These are phyloP conservation scores for Zaprionus nigranus DNA, from an alignment of 1,140 invertebrate species.

Conservation along the genomic window DNA sequence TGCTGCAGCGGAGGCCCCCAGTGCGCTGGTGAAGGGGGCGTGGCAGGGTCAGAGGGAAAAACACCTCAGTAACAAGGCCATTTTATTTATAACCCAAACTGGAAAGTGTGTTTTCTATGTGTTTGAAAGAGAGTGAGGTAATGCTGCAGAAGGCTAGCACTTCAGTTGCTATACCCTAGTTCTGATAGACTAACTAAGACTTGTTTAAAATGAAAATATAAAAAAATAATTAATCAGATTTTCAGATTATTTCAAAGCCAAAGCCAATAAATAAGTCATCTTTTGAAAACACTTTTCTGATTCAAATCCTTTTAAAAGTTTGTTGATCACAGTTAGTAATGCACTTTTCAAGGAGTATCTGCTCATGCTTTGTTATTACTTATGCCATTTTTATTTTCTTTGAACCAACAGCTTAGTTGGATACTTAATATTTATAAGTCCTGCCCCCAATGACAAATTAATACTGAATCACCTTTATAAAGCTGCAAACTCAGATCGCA, in stretches of 20 bases:
- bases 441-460: slow-evolving; percentile 26
- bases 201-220: no score
- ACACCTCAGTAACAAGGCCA: slow-evolving; percentile 58
- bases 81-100: slow-evolving; percentile 64
- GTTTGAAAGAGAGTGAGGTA: background rate
- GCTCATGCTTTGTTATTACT: slow-evolving; percentile 2
- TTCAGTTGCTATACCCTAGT: background rate
- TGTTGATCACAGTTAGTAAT: no score
- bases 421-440: slow-evolving; percentile 22
- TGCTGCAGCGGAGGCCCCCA: slow-evolving; percentile 20
- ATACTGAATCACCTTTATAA: slow-evolving; percentile 10
- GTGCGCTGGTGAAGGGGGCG: background rate
- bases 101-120: slow-evolving; percentile 30
- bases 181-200: no score
- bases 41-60: background rate
- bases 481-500: background rate
- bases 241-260: no score
- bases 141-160: background rate
- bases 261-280: no score
- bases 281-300: background rate
- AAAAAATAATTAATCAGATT: no score
- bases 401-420: background rate
- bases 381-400: background rate
- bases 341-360: background rate
- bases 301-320: background rate